Conservation (phyloP, 2,888 invertebrate species). For the Trichopoda pennipes region DNA sequence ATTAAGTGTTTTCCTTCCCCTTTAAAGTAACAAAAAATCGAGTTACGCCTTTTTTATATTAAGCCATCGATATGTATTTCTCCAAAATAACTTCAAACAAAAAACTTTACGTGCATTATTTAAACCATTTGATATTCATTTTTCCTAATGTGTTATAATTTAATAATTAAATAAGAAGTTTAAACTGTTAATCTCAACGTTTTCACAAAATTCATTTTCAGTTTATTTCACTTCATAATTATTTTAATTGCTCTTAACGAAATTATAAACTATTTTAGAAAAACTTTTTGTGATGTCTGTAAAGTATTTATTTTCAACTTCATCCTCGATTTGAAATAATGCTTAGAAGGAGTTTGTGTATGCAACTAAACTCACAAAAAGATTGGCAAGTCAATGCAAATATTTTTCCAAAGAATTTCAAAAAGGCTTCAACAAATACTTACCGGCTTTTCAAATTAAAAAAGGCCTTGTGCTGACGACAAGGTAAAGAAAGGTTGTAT, state of each 20-base stretch:
- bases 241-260: not conserved
- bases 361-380: too few relatives aligned
- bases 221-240: not conserved
- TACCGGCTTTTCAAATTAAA: not conserved
- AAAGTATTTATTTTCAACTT: not conserved
- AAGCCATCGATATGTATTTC: too few relatives aligned
- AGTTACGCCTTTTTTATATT: too few relatives aligned
- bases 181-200: conserved; percentile 1
- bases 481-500: not conserved
- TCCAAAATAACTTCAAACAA: too few relatives aligned
- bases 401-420: not conserved
- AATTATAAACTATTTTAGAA: not conserved
- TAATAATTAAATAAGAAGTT: not conserved
- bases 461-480: conserved; percentile 2
- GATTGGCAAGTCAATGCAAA: not conserved
- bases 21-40: too few relatives aligned
- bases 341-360: not conserved
- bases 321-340: not conserved
- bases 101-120: not conserved
- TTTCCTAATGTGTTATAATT: not conserved
- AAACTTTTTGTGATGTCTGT: not conserved
- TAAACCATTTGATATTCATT: not conserved
- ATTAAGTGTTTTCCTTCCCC: too few relatives aligned
- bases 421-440: conserved; percentile 24
- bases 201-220: conserved; percentile 2